These are phyloP conservation scores for Tuta absoluta DNA, from an alignment of 2,888 invertebrate genomes.

Conservation along the genomic window DNA sequence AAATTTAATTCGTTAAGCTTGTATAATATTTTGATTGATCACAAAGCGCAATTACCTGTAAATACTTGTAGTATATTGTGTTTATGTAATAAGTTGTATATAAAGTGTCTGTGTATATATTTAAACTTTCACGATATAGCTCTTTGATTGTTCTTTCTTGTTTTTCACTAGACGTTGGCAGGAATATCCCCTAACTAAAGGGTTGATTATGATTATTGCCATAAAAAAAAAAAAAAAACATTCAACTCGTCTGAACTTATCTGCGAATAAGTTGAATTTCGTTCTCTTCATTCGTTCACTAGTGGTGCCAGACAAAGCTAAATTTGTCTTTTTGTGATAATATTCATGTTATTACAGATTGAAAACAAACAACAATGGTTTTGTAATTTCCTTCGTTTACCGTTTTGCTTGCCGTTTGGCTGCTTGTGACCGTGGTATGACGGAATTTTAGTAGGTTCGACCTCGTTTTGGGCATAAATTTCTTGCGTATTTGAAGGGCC, in stretches of 20 bases:
- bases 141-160: too few relatives aligned
- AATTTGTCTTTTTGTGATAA: not conserved
- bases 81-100: too few relatives aligned
- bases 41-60: too few relatives aligned
- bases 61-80: too few relatives aligned
- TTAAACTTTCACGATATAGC: too few relatives aligned
- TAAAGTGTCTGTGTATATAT: too few relatives aligned
- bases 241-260: not conserved
- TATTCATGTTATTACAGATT: not conserved
- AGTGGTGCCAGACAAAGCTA: not conserved
- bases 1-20: too few relatives aligned
- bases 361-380: slow-evolving; percentile 52
- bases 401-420: slow-evolving; percentile 21
- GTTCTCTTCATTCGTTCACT: not conserved
- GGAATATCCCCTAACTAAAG: too few relatives aligned
- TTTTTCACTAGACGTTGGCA: too few relatives aligned
- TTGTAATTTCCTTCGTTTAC: slow-evolving; percentile 33
- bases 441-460: not conserved
- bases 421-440: slow-evolving; percentile 3
- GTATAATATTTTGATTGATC: too few relatives aligned
- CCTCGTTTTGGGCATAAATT: not conserved
- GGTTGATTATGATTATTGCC: too few relatives aligned
- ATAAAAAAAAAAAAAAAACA: not conserved
- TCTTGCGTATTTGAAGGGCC: too few relatives aligned
- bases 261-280: not conserved